Evolutionary conservation across 2,888 invertebrate species (phyloP).

Genomic region (Xestia xanthographa): DNA sequence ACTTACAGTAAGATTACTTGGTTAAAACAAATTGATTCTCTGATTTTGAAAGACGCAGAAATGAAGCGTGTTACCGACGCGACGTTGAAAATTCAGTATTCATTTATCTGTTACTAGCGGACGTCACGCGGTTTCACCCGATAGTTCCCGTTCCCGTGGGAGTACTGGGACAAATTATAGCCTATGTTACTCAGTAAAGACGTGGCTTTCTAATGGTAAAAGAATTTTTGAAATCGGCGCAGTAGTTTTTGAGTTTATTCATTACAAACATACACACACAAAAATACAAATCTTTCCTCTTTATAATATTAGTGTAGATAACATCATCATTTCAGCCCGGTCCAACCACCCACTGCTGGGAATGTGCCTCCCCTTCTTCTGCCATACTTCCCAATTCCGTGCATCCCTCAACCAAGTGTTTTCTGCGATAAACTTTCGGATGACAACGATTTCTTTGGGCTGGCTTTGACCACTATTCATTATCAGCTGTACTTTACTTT

Average conservation of each 20-base stretch:
- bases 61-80: neutral
- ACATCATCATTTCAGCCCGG: neutral
- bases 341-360: neutral
- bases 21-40: conserved; percentile 1
- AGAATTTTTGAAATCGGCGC: too few species aligned
- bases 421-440: neutral
- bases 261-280: too few species aligned
- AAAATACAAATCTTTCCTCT: too few species aligned
- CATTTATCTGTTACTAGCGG: too few species aligned
- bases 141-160: too few species aligned
- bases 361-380: neutral
- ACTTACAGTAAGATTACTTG: neutral
- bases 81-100: too few species aligned
- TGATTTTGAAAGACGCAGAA: neutral
- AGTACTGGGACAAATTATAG: too few species aligned
- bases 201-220: too few species aligned
- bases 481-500: neutral
- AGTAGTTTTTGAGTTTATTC: too few species aligned
- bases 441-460: neutral
- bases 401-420: neutral
- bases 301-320: too few species aligned
- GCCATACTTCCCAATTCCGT: neutral
- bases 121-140: too few species aligned
- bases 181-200: too few species aligned
- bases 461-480: neutral